A percentile compares a stretch with the other conserved stretches of the same genome.
phyloP scores from a whole-genome alignment of 2,888 invertebrate genomes.

The Leptinotarsa juncta region DNA sequence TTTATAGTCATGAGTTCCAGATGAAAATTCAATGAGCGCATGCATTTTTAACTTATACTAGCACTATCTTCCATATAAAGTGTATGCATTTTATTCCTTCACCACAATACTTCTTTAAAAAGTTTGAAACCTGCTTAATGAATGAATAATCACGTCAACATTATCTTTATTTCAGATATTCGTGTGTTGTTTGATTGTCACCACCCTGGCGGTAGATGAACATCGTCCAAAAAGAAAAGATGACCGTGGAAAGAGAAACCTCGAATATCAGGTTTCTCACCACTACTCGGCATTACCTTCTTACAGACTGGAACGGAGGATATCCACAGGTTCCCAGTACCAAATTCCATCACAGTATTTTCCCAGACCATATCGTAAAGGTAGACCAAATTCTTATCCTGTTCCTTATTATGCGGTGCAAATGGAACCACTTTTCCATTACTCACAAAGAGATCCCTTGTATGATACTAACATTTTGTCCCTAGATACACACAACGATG shows the following conservation, averaged over 20 bases:
- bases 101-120: no score
- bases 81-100: no score
- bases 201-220: constrained; percentile 66
- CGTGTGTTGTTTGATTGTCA: constrained; percentile 69
- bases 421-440: constrained; percentile 84
- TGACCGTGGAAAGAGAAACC: constrained; percentile 70
- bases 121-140: no score
- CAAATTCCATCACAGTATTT: constrained; percentile 58
- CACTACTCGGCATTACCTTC: constrained; percentile 70
- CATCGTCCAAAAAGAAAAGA: constrained; percentile 60
- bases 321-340: constrained; percentile 66
- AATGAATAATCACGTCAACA: background rate
- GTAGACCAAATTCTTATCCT: constrained; percentile 64
- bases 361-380: constrained; percentile 61
- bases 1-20: no score
- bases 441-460: constrained; percentile 82
- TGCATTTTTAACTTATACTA: no score
- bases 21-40: no score
- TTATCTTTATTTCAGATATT: constrained; percentile 69
- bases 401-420: constrained; percentile 82
- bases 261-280: constrained; percentile 72
- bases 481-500: constrained; percentile 65
- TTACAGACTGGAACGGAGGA: constrained; percentile 69
- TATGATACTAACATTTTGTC: constrained; percentile 70
- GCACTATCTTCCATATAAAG: no score